phyloP scores from a whole-genome alignment of 1,140 invertebrate species.

The Oryzaephilus surinamensis region DNA sequence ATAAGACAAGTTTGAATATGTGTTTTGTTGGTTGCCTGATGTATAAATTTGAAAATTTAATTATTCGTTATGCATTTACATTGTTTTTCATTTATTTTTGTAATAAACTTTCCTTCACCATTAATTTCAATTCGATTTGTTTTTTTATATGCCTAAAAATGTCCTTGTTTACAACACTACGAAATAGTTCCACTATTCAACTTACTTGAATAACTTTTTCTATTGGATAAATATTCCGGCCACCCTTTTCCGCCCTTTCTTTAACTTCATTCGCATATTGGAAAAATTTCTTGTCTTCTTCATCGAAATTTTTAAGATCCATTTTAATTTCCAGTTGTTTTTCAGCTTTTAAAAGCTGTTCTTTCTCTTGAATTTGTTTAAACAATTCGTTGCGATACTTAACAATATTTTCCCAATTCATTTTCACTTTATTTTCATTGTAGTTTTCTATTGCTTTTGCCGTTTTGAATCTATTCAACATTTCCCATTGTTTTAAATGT shows the following conservation, averaged over 20 bases:
- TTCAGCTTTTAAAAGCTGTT: constrained; percentile 34
- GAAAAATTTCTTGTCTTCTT: constrained; percentile 30
- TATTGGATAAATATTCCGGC: constrained; percentile 25
- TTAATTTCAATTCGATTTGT: no score
- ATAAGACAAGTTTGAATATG: no score
- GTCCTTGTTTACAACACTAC: not conserved
- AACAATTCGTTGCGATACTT: constrained; percentile 35
- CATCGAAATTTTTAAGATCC: not conserved
- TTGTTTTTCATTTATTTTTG: no score
- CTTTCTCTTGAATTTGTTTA: constrained; percentile 36
- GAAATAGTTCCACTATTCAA: not conserved
- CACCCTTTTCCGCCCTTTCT: constrained; percentile 25
- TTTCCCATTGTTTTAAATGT: constrained; percentile 25
- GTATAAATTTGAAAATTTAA: no score
- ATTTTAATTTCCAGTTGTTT: constrained; percentile 14
- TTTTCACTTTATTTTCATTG: constrained; percentile 27
- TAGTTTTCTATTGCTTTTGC: constrained; percentile 32
- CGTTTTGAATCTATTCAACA: constrained; percentile 27
- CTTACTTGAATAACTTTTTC: constrained; percentile 24
- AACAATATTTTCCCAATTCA: constrained; percentile 25
- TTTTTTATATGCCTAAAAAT: constrained; percentile 5
- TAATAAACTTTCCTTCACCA: no score
- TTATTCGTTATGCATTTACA: no score
- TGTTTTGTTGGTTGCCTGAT: no score
- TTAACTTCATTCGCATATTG: constrained; percentile 30